A percentile compares a stretch with the other conserved stretches of the same genome.
These are phyloP conservation scores for Crypturellus undulatus DNA, from an alignment of 2,113 vertebrate genomes.

Conservation along the genomic window DNA sequence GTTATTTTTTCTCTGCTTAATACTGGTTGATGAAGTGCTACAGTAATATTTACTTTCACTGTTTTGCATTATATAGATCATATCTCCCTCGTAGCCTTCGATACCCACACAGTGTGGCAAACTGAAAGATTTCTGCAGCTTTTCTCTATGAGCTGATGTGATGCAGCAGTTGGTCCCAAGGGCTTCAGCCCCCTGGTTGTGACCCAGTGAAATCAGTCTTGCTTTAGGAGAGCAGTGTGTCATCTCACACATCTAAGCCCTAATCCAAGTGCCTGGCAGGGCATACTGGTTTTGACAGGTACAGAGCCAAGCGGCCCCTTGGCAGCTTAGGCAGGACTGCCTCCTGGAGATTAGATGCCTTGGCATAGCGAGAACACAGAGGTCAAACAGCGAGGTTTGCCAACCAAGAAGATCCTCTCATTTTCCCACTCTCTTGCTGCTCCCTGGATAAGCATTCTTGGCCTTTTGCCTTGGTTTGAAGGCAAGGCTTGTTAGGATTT, in stretches of 20 bases:
- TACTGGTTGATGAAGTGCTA: background rate
- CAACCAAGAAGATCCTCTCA: conserved; percentile 40
- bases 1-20: conserved; percentile 16
- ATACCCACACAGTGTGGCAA: background rate
- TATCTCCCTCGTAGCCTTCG: background rate
- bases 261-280: conserved; percentile 49
- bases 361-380: conserved; percentile 57
- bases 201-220: background rate
- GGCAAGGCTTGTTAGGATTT: conserved; percentile 62
- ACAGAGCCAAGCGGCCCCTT: conserved; percentile 31
- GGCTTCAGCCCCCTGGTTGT: background rate
- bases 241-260: conserved; percentile 34
- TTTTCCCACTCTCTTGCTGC: conserved; percentile 21
- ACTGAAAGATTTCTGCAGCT: background rate
- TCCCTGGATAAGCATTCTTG: conserved; percentile 66
- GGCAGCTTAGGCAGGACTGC: conserved; percentile 51
- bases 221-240: background rate
- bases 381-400: conserved; percentile 55
- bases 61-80: background rate
- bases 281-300: conserved; percentile 47
- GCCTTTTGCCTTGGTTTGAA: conserved; percentile 68
- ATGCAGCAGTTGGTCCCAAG: background rate
- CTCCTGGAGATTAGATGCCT: conserved; percentile 61
- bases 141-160: accelerated
- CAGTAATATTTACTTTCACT: background rate